These are phyloP conservation scores for Gonocerus acuteangulatus DNA, from an alignment of 2,888 invertebrate species.

Conservation along the genomic window DNA sequence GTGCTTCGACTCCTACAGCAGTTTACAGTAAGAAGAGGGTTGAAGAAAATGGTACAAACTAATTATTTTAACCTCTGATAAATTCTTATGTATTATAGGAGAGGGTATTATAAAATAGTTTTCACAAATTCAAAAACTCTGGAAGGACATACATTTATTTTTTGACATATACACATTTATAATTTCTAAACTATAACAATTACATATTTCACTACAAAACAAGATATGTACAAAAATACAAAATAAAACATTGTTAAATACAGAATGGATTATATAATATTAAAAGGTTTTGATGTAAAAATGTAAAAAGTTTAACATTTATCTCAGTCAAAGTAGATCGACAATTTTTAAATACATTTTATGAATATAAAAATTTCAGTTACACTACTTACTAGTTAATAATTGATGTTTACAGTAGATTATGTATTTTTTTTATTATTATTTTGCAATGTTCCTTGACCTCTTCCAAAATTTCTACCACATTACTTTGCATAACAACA, in stretches of 20 bases:
- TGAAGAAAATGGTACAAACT: too few species aligned
- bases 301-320: slow-evolving; percentile 24
- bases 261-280: slow-evolving; percentile 2
- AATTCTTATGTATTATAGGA: too few species aligned
- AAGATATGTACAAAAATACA: slow-evolving; percentile 30
- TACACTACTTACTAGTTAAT: slow-evolving; percentile 11
- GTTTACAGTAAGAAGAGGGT: too few species aligned
- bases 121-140: too few species aligned
- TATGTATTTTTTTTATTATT: too few species aligned
- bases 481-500: slow-evolving; percentile 1
- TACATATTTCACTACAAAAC: slow-evolving; percentile 27
- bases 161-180: slow-evolving; percentile 20
- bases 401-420: not conserved
- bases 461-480: too few species aligned
- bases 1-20: too few species aligned
- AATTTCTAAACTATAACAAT: slow-evolving; percentile 26
- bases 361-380: slow-evolving; percentile 13
- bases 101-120: too few species aligned
- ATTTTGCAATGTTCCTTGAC: too few species aligned
- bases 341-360: slow-evolving; percentile 15
- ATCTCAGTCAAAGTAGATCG: slow-evolving; percentile 23
- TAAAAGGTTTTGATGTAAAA: slow-evolving; percentile 22
- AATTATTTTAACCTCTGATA: too few species aligned
- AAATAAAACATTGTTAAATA: slow-evolving; percentile 21
- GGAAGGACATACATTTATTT: slow-evolving; percentile 22